Evolutionary conservation across 2,113 vertebrate species (phyloP).

Genomic region (Barnardius zonarius): DNA sequence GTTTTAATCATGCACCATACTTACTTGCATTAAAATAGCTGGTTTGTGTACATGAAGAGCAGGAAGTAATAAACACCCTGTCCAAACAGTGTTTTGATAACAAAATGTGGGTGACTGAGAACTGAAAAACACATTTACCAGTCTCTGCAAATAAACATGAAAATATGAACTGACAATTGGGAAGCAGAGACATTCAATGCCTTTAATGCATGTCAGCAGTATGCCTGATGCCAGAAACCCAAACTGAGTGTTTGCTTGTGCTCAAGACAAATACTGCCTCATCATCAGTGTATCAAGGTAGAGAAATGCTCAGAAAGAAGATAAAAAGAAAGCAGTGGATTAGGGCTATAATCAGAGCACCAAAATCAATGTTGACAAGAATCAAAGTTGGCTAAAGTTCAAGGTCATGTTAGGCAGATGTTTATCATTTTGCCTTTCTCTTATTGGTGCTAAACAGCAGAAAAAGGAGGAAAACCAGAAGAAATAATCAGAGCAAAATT

Average conservation of each 20-base stretch:
- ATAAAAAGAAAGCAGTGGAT: conserved; percentile 39
- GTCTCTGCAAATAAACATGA: conserved; percentile 31
- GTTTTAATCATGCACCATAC: not conserved
- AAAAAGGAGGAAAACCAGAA: not conserved
- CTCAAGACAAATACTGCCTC: conserved; percentile 23
- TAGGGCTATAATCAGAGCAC: conserved; percentile 23
- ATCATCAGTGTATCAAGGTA: conserved; percentile 20
- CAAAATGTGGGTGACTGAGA: not conserved
- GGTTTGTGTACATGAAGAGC: conserved; percentile 5
- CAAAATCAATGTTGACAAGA: conserved; percentile 15
- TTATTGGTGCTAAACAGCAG: not conserved
- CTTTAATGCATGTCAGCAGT: not conserved
- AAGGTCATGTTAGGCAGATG: conserved; percentile 38
- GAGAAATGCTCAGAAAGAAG: conserved; percentile 26
- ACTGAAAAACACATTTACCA: not conserved
- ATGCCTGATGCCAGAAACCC: conserved; percentile 3
- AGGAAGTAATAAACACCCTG: conserved; percentile 20
- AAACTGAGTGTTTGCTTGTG: conserved; percentile 12
- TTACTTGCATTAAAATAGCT: not conserved
- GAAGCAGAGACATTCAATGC: not conserved
- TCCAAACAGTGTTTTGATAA: not conserved
- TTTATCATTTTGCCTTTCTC: conserved; percentile 23
- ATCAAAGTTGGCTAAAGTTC: conserved; percentile 27
- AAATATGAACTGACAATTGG: conserved; percentile 39
- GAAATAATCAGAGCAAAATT: not conserved